Conservation (phyloP, 2,797 vertebrate genomes). For the Neostethus bicornis region DNA sequence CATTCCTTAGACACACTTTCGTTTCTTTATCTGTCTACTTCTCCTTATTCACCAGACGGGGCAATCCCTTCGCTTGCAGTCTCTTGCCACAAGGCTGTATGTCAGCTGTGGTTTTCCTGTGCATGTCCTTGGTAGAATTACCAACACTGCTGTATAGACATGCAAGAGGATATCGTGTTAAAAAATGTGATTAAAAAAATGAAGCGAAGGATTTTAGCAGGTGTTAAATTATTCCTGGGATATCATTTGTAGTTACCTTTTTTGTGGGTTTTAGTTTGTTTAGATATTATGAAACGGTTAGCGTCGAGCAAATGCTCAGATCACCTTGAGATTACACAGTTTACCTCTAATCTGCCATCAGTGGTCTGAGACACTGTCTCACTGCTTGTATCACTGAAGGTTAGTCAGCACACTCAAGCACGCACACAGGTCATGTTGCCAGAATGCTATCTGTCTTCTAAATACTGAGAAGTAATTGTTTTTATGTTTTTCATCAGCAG, state of each 20-base stretch:
- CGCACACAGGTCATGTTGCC: conserved; percentile 36
- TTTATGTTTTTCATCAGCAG: conserved; percentile 30
- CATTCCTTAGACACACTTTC: conserved; percentile 6
- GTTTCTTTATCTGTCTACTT: conserved; percentile 20
- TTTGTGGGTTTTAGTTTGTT: conserved; percentile 71
- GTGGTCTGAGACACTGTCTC: conserved; percentile 66
- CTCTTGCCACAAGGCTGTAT: conserved; percentile 55
- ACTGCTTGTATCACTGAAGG: conserved; percentile 49
- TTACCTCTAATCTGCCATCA: conserved; percentile 77
- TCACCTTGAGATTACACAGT: conserved; percentile 72
- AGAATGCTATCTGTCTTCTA: conserved; percentile 57
- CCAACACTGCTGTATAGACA: conserved; percentile 47
- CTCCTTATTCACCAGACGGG: conserved; percentile 32
- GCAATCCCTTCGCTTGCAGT: conserved; percentile 37
- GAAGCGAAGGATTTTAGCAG: conserved; percentile 13
- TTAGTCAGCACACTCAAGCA: conserved; percentile 18
- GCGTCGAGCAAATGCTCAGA: conserved; percentile 70
- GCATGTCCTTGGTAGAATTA: conserved; percentile 57
- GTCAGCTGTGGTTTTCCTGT: conserved; percentile 63
- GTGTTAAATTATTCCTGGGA: conserved; percentile 14
- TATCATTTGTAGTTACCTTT: conserved; percentile 26
- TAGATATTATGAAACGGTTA: conserved; percentile 65
- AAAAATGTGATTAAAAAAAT: conserved; percentile 16
- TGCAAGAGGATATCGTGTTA: conserved; percentile 23
- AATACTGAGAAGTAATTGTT: conserved; percentile 57